Evolutionary conservation across 2,888 invertebrate species (phyloP), one percentile per base, ranked within the genome.

Genomic region (Phengaris arion): DNA sequence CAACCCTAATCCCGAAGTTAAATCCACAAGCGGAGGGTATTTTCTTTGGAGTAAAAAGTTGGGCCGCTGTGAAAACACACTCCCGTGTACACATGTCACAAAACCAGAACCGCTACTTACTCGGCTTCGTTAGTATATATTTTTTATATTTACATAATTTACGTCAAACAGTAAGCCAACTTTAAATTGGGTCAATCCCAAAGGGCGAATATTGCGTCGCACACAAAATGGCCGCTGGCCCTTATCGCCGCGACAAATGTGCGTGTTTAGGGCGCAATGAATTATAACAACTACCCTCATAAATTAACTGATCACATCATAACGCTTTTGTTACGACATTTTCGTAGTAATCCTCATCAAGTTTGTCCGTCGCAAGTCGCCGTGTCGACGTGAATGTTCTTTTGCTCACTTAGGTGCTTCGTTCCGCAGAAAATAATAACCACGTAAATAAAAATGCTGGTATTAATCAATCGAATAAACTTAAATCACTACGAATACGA

Each of bases 291-390:
- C 83, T 83, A 82, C 81, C 77, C 77, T 79, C 82, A 85, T 89
- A 86, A 86, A 85, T 89, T 88, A 87, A 80, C 80, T 82, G 84
- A 83, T 85, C 87, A 85, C 85, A 83, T 86, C 86, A 85, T 86
- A 86, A 83, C 81, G 80, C 79, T 76, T 77, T 77, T 77, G 76
- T 75, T 76, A 74, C 69, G 75, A 64, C 54, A 54, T 72, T 72
- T 72, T 72, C 72, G 72, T 72, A 52, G 35, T 54, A 54, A 35
- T 52, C 52, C 52, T 52, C 45, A 35, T 52, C 45, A 35, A 72
- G 72, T 52, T 72, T 72, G 52, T 72, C 12, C 22, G n/a, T 68
- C 46, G 69, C 46, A 5, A 8, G 69, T 69, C n/a, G n/a, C n/a
- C 64, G 45, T 48, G 46, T 48, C n/a, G 6, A 64, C 12, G 2